A percentile compares a stretch with the other conserved stretches of the same genome.
These are phyloP conservation scores for Drosophila cardini DNA, from an alignment of 1,140 invertebrate genomes.

Conservation along the genomic window DNA sequence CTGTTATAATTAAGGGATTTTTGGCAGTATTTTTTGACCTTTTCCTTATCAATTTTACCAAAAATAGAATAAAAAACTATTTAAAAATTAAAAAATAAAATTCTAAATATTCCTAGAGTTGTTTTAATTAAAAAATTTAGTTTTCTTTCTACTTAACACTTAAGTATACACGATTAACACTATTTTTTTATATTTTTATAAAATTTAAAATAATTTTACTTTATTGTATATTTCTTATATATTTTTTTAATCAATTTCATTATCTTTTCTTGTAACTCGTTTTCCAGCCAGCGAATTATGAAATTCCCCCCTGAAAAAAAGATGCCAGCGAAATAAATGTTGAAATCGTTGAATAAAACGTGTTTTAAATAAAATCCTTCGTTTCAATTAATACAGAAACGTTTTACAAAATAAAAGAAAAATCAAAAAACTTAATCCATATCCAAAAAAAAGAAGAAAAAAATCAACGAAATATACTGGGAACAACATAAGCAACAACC, in stretches of 20 bases:
- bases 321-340: conserved; percentile 53
- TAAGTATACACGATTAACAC: background rate
- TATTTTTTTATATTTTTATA: background rate
- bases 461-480: background rate
- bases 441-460: conserved; percentile 20
- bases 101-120: too few relatives aligned
- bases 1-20: too few relatives aligned
- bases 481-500: conserved; percentile 38
- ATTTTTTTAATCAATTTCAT: conserved; percentile 30
- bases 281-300: conserved; percentile 63
- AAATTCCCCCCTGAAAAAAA: conserved; percentile 66
- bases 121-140: too few relatives aligned
- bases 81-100: too few relatives aligned
- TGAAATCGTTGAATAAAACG: conserved; percentile 58
- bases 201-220: conserved; percentile 4
- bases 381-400: conserved; percentile 47
- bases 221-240: conserved; percentile 29
- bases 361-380: conserved; percentile 54
- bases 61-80: too few relatives aligned
- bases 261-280: conserved; percentile 42
- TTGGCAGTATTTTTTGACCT: too few relatives aligned
- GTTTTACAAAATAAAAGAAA: conserved; percentile 55
- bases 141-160: too few relatives aligned
- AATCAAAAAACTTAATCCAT: conserved; percentile 31
- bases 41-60: too few relatives aligned